Conservation (phyloP, 1,140 invertebrate species). For the Aleiodes sp. region DNA sequence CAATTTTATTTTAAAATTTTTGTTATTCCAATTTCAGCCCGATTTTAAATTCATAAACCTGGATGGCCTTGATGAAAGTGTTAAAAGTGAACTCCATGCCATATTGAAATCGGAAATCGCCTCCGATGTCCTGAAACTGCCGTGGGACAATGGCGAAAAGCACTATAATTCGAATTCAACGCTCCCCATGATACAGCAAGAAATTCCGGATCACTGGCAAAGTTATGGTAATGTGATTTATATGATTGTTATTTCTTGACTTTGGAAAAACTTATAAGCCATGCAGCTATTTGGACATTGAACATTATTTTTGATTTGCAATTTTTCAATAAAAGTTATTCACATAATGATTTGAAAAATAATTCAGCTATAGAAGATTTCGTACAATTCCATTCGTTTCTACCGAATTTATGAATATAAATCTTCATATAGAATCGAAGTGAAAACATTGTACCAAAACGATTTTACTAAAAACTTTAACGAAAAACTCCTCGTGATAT, state of each 20-base stretch:
- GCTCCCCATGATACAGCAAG: constrained; percentile 38
- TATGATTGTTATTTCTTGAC: too few species aligned
- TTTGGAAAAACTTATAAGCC: too few species aligned
- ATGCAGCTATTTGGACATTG: too few species aligned
- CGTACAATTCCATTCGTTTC: too few species aligned
- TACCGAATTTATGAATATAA: too few species aligned
- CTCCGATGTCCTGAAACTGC: constrained; percentile 55
- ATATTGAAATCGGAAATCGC: constrained; percentile 50
- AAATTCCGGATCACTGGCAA: constrained; percentile 50
- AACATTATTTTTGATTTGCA: too few species aligned
- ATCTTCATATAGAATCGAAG: too few species aligned
- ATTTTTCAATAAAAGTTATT: too few species aligned
- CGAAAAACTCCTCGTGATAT: too few species aligned
- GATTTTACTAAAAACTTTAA: too few species aligned
- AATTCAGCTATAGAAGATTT: background rate
- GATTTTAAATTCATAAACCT: constrained; percentile 62
- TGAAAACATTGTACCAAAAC: too few species aligned
- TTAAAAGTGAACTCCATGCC: constrained; percentile 51
- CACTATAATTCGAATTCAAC: constrained; percentile 42
- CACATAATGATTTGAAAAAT: background rate
- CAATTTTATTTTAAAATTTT: constrained; percentile 9
- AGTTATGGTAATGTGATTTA: constrained; percentile 57
- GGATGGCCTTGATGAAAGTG: constrained; percentile 53
- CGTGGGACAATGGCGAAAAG: constrained; percentile 54
- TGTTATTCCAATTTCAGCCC: constrained; percentile 44